These are phyloP conservation scores for Portevinia maculata DNA, from an alignment of 2,888 invertebrate genomes.

Conservation along the genomic window DNA sequence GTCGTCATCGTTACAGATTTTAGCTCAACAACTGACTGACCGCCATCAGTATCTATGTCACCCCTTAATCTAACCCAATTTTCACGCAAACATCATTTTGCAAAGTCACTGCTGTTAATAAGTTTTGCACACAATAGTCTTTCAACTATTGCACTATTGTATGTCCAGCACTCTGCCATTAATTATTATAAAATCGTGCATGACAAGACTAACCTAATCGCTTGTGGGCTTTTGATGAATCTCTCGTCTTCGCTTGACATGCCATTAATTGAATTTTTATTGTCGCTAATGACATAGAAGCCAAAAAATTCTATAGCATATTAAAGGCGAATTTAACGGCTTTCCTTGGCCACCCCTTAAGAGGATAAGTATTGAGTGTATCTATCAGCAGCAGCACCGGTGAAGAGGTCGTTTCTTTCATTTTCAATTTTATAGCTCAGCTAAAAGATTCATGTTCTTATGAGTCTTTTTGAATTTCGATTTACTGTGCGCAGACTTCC, in stretches of 20 bases:
- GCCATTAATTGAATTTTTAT: constrained; percentile 68
- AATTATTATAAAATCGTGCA: constrained; percentile 56
- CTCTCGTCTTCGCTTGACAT: constrained; percentile 26
- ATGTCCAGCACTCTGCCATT: constrained; percentile 50
- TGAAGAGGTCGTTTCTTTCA: background rate
- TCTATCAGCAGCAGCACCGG: constrained; percentile 17
- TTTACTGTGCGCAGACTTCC: constrained; percentile 58
- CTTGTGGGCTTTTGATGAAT: constrained; percentile 16
- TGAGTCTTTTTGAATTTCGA: constrained; percentile 28
- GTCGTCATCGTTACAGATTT: constrained; percentile 54
- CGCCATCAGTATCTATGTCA: constrained; percentile 60
- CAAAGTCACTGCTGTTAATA: constrained; percentile 13
- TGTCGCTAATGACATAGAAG: constrained; percentile 36
- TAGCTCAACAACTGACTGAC: constrained; percentile 26
- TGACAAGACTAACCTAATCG: constrained; percentile 33
- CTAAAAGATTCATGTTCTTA: constrained; percentile 47
- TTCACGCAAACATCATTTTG: constrained; percentile 26
- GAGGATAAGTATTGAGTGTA: constrained; percentile 36
- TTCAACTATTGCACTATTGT: constrained; percentile 19
- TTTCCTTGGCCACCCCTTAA: constrained; percentile 60
- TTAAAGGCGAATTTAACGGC: constrained; percentile 16
- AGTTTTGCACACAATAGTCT: constrained; percentile 41
- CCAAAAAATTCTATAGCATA: constrained; percentile 2
- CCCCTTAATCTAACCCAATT: constrained; percentile 74
- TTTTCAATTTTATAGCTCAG: constrained; percentile 29